Conservation (phyloP, 2,888 invertebrate genomes). For the Microplitis deprimator region DNA sequence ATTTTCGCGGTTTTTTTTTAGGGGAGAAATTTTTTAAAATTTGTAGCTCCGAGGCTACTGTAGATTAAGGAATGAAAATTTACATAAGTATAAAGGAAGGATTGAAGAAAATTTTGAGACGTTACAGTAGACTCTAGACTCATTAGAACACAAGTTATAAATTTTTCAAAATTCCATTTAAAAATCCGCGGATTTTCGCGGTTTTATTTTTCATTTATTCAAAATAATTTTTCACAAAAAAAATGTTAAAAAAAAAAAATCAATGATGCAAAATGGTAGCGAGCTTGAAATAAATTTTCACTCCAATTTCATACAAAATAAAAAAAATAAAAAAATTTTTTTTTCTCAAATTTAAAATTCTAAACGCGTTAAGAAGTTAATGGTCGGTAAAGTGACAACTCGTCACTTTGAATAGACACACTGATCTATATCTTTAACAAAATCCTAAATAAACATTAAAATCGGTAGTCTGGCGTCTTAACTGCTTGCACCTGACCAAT, state of each 20-base stretch:
- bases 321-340: too few species aligned
- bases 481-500: background rate
- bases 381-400: background rate
- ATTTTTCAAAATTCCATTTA: too few species aligned
- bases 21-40: background rate
- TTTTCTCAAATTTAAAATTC: too few species aligned
- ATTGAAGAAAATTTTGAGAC: background rate
- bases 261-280: too few species aligned
- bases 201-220: background rate
- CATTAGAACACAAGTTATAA: background rate
- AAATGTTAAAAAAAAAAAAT: too few species aligned
- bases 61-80: background rate
- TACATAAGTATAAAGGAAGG: background rate
- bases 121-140: conserved; percentile 21
- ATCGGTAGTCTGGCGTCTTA: background rate
- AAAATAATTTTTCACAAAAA: background rate
- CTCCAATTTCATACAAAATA: too few species aligned
- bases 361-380: background rate
- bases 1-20: background rate
- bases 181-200: background rate
- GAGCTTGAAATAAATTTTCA: too few species aligned
- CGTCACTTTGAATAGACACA: background rate
- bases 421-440: background rate
- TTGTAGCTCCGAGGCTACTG: too few species aligned
- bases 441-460: background rate